Evolutionary conservation across 2,888 invertebrate species (phyloP).

Genomic region (Psylliodes chrysocephalus): DNA sequence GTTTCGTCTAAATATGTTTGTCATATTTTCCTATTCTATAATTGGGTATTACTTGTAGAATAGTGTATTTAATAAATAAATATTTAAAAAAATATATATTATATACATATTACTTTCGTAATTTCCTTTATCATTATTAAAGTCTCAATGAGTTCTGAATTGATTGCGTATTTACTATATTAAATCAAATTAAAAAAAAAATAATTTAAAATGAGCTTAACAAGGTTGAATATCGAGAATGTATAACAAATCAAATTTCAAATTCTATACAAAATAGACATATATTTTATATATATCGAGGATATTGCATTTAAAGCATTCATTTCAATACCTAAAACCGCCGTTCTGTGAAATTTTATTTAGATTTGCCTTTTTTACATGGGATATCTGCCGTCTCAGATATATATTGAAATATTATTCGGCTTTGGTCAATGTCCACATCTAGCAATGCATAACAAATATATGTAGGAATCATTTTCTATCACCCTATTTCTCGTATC

Average conservation of each 20-base stretch:
- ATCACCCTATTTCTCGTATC: conserved; percentile 58
- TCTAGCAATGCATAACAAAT: conserved; percentile 64
- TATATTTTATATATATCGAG: neutral
- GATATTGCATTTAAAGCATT: conserved; percentile 50
- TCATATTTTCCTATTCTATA: too few relatives aligned
- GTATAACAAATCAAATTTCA: conserved; percentile 15
- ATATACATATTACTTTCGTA: too few relatives aligned
- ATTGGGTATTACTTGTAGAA: too few relatives aligned
- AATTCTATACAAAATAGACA: neutral
- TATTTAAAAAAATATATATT: too few relatives aligned
- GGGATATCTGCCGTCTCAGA: conserved; percentile 42
- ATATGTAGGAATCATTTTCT: conserved; percentile 60
- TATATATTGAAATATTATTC: conserved; percentile 65
- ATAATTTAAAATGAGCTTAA: too few relatives aligned
- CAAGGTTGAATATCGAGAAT: too few relatives aligned
- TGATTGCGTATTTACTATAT: too few relatives aligned
- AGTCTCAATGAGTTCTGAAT: too few relatives aligned
- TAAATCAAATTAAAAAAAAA: too few relatives aligned
- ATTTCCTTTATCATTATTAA: too few relatives aligned
- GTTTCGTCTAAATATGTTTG: too few relatives aligned
- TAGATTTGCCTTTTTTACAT: conserved; percentile 51
- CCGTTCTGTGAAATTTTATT: conserved; percentile 59
- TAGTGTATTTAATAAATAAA: too few relatives aligned
- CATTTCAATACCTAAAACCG: conserved; percentile 53
- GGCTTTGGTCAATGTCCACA: conserved; percentile 61